These are phyloP conservation scores for Xenops minutus DNA, from an alignment of 2,797 vertebrate species.

Conservation along the genomic window DNA sequence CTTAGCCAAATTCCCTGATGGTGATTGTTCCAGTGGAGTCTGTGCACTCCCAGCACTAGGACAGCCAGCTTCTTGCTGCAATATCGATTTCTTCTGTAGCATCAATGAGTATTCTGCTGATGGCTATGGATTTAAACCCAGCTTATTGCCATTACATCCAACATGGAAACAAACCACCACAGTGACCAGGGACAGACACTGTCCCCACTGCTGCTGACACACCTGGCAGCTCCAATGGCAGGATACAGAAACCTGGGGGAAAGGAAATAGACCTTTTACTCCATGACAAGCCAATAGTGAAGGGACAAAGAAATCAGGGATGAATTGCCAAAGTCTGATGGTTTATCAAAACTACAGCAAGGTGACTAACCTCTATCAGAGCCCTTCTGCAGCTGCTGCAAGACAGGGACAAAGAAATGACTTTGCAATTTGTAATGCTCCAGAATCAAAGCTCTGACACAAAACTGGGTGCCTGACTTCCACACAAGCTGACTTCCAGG, in stretches of 20 bases:
- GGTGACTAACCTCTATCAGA: neutral
- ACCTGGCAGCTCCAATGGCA: neutral
- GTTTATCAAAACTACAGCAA: neutral
- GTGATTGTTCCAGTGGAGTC: neutral
- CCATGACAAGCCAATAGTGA: neutral
- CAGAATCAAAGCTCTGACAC: neutral
- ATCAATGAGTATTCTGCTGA: neutral
- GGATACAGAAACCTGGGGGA: neutral
- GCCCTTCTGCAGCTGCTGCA: neutral
- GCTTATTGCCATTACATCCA: neutral
- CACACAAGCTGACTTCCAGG: neutral
- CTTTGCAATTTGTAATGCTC: neutral
- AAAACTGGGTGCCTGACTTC: neutral
- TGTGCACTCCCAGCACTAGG: neutral
- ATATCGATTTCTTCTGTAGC: neutral
- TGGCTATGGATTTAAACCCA: neutral
- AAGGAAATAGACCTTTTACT: neutral
- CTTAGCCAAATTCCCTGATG: neutral
- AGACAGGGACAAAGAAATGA: neutral
- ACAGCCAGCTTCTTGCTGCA: neutral
- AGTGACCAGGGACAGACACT: neutral
- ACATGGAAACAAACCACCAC: neutral
- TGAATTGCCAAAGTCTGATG: neutral
- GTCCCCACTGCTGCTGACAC: neutral
- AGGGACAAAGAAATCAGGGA: neutral